A percentile compares a stretch with the other conserved stretches of the same genome.
phyloP scores from a whole-genome alignment of 2,797 vertebrate species.

The Microhierax caerulescens region DNA sequence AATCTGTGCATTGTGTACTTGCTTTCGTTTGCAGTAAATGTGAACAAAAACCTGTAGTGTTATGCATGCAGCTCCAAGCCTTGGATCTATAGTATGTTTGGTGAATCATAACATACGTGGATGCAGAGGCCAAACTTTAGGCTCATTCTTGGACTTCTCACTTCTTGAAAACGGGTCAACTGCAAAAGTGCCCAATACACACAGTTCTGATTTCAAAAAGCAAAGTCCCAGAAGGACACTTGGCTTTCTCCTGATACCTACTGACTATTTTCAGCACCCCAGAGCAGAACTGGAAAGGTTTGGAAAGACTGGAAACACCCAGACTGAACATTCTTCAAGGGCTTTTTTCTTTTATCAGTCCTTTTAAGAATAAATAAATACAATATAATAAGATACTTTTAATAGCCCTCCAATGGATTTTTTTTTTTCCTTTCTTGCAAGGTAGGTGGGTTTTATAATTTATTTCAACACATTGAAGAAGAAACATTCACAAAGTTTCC shows the following conservation, averaged over 20 bases:
- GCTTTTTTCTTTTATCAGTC: background rate
- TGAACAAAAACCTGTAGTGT: background rate
- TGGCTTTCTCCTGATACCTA: background rate
- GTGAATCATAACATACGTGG: accelerated
- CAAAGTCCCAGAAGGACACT: background rate
- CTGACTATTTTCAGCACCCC: background rate
- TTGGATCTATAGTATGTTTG: background rate
- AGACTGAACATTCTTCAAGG: background rate
- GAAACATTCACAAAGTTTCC: background rate
- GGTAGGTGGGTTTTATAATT: background rate
- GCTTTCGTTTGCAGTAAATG: background rate
- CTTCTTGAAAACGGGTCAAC: background rate
- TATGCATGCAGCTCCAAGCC: background rate
- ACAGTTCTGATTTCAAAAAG: background rate
- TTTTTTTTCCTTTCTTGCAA: background rate
- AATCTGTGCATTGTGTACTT: background rate
- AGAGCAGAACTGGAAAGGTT: accelerated
- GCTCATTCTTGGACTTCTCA: background rate
- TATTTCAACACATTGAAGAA: background rate
- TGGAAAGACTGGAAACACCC: background rate
- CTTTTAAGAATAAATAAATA: background rate
- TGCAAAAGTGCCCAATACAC: background rate
- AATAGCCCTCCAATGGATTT: background rate
- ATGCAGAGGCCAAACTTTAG: background rate
- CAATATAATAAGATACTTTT: background rate